Conservation (phyloP, 2,113 vertebrate species). For the Alces alces region DNA sequence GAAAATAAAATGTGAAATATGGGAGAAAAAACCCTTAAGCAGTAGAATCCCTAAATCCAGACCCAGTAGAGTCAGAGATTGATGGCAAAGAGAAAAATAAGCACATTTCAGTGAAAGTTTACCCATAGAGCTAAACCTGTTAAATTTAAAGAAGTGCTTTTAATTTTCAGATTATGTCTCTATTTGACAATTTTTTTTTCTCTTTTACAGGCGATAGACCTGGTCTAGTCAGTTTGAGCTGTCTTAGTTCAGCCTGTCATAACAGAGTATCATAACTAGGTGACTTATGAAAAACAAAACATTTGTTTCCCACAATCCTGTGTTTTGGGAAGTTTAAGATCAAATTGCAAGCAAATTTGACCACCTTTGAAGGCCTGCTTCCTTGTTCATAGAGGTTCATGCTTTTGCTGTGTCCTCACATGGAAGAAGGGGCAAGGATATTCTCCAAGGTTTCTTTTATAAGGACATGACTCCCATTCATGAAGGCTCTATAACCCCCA, state of each 20-base stretch:
- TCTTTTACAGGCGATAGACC: neutral
- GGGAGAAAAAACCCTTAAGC: no score
- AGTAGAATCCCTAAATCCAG: neutral
- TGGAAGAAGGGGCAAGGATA: neutral
- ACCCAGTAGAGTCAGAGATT: fast-evolving
- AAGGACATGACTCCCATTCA: neutral
- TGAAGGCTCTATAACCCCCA: neutral
- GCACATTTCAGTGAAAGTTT: neutral
- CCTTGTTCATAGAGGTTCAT: neutral
- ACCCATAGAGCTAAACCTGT: neutral
- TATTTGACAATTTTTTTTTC: neutral
- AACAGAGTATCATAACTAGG: neutral
- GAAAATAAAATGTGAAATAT: neutral
- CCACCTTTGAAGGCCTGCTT: neutral
- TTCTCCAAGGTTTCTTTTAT: neutral
- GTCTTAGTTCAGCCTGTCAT: neutral
- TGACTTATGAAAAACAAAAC: neutral
- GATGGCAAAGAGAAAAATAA: neutral
- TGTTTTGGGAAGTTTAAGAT: neutral
- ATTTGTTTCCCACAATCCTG: neutral
- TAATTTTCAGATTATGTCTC: neutral
- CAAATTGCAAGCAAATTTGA: neutral
- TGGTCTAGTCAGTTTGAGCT: neutral
- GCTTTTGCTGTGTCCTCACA: neutral
- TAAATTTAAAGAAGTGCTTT: neutral